Evolutionary conservation across 1,140 invertebrate species (phyloP).

Genomic region (Platorchestia sp.): DNA sequence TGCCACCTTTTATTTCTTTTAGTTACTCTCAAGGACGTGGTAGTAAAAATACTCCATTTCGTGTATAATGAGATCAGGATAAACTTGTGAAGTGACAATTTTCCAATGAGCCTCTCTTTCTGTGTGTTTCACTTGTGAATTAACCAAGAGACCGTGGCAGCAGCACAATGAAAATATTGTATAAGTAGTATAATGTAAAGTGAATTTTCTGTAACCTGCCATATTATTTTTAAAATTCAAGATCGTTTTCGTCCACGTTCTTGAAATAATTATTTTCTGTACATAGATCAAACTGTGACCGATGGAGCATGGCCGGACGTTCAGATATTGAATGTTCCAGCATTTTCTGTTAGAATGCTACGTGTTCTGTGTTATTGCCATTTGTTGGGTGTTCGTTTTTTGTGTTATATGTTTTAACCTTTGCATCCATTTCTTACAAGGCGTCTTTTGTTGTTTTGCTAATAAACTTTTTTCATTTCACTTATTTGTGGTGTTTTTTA

Average conservation of each 20-base stretch:
- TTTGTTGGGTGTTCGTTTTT: background rate
- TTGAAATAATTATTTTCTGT: background rate
- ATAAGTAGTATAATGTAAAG: background rate
- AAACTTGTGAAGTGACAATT: background rate
- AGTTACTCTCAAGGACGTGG: no score
- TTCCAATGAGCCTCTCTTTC: background rate
- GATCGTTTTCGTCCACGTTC: background rate
- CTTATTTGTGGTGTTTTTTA: background rate
- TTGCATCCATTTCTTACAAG: background rate
- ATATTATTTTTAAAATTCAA: background rate
- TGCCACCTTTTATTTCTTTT: background rate
- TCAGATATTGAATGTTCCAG: background rate
- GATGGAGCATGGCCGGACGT: background rate
- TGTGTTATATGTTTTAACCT: background rate
- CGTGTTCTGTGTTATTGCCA: background rate
- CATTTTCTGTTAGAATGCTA: background rate
- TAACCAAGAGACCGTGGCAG: background rate
- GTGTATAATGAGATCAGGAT: background rate
- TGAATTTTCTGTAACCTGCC: background rate
- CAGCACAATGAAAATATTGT: no score
- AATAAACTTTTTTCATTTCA: slow-evolving; percentile 4
- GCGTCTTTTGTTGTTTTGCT: background rate
- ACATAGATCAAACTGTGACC: background rate
- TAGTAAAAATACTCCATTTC: no score
- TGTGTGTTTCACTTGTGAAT: background rate